Percentiles rank a stretch among this genome's conserved stretches.
Conservation (phyloP, 2,113 vertebrate species). For the Pedetes capensis region DNA sequence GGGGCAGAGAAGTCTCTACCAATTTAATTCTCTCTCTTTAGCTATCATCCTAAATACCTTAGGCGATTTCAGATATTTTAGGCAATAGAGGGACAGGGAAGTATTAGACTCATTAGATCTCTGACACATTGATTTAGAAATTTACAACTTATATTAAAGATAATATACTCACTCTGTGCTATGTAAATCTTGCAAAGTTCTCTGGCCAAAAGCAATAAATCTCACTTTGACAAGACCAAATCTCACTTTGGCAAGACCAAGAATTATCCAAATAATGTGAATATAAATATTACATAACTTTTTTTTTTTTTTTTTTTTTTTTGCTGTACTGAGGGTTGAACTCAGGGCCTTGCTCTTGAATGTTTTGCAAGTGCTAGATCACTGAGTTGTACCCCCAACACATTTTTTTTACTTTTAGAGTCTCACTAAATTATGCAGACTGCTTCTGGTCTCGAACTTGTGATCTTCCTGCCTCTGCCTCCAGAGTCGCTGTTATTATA, state of each 20-base stretch:
- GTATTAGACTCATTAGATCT: not conserved
- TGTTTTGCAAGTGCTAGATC: too few relatives aligned
- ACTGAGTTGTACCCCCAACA: too few relatives aligned
- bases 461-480: too few relatives aligned
- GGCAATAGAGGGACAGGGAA: not conserved
- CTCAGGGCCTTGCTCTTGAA: too few relatives aligned
- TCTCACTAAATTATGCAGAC: too few relatives aligned
- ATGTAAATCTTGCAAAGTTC: not conserved
- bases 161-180: not conserved
- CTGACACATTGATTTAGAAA: constrained; percentile 5
- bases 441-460: too few relatives aligned
- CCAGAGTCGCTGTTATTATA: too few relatives aligned
- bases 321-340: too few relatives aligned
- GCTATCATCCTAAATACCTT: not conserved
- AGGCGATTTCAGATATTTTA: constrained; percentile 34
- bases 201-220: constrained; percentile 9
- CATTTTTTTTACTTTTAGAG: too few relatives aligned
- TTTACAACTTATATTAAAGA: constrained; percentile 23
- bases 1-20: not conserved
- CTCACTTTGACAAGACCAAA: not conserved
- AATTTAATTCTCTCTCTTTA: not conserved
- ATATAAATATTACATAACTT: not conserved
- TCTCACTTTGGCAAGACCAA: not conserved
- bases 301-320: too few relatives aligned
- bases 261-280: constrained; percentile 10